Percentiles rank a stretch among this genome's conserved stretches.
phyloP scores from a whole-genome alignment of 1,140 invertebrate species.

The Pachypeltis micranthus region DNA sequence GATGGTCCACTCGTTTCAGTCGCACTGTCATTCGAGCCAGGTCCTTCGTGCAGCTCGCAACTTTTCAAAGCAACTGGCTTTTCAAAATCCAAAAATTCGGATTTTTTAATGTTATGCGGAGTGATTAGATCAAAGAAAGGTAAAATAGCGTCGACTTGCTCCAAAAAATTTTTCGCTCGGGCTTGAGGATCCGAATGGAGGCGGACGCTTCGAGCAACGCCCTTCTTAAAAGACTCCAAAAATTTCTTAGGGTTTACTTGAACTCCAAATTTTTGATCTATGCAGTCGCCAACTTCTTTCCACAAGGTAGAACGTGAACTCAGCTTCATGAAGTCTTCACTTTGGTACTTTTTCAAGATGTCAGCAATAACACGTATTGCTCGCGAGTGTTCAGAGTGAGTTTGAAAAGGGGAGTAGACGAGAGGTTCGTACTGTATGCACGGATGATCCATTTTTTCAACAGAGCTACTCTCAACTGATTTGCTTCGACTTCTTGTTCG shows the following conservation, averaged over 20 bases:
- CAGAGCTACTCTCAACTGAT: neutral
- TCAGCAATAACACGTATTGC: neutral
- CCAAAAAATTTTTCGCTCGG: neutral
- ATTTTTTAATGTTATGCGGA: neutral
- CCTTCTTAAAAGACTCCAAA: neutral
- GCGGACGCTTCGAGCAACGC: neutral
- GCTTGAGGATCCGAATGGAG: neutral
- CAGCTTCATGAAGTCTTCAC: neutral
- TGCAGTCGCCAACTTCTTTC: neutral
- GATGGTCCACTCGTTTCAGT: too few species aligned
- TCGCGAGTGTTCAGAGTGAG: neutral
- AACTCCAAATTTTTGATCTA: neutral
- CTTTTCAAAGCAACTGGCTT: too few species aligned
- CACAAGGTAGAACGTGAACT: neutral
- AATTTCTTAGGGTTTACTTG: neutral
- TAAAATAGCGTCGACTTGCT: neutral
- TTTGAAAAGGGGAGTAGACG: neutral
- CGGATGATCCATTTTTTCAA: neutral
- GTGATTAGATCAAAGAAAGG: conserved; percentile 9
- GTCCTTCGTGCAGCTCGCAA: too few species aligned
- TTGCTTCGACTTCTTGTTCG: neutral
- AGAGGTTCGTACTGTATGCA: too few species aligned
- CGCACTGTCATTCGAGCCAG: too few species aligned
- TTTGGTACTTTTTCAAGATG: neutral
- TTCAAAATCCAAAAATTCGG: neutral